Evolutionary conservation across 2,888 invertebrate genomes (phyloP).

Genomic region (Cheilosia urbana): DNA sequence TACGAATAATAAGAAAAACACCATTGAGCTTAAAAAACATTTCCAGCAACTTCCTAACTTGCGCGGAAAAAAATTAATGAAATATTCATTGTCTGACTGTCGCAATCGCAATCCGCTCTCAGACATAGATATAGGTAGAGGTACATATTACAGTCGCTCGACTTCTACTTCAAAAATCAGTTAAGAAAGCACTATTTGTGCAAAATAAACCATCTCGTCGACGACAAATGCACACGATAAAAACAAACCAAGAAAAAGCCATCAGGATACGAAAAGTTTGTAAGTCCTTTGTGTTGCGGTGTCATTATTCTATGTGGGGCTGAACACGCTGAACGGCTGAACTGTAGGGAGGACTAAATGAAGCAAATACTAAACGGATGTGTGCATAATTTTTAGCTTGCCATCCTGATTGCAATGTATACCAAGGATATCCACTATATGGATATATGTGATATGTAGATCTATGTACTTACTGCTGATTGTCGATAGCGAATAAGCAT

Average conservation of each 20-base stretch:
- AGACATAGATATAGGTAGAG: background rate
- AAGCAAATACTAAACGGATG: constrained; percentile 30
- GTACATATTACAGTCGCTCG: background rate
- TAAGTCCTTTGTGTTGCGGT: constrained; percentile 61
- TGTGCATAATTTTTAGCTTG: constrained; percentile 44
- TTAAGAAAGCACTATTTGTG: background rate
- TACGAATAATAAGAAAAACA: background rate
- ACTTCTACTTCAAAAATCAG: background rate
- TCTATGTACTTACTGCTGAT: background rate
- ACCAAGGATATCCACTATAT: constrained; percentile 3
- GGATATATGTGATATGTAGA: background rate
- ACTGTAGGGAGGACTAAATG: background rate
- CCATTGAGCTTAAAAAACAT: background rate
- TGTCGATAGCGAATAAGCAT: no score
- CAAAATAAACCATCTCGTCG: constrained; percentile 1
- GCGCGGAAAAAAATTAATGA: constrained; percentile 3
- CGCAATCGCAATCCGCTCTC: constrained; percentile 14
- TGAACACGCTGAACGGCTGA: background rate
- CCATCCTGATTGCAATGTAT: constrained; percentile 5
- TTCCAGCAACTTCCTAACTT: background rate
- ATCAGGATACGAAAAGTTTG: constrained; percentile 54
- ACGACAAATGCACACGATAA: constrained; percentile 18
- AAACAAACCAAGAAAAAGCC: constrained; percentile 32
- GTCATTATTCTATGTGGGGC: background rate
- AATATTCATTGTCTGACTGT: constrained; percentile 38